Evolutionary conservation across 2,113 vertebrate species (phyloP), one percentile per base, ranked within the genome.

Genomic region (Montifringilla adamsi): DNA sequence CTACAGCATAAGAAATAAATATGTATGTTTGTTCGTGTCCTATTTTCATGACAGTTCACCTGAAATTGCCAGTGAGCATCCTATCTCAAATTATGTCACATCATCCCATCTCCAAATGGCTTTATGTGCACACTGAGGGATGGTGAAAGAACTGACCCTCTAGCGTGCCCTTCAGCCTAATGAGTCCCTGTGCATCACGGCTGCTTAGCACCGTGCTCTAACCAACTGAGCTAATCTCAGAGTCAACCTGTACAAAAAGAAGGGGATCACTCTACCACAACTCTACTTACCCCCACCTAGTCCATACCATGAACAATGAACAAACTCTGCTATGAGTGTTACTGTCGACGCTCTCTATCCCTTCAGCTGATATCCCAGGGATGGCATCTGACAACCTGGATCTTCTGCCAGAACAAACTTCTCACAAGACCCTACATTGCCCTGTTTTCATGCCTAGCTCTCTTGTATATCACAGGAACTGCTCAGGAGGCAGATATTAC

Each of bases 71-170:
- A 30, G 53, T 47, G 62, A 62, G 44, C 47, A 52, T 86, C 63
- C 91, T 84, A 94, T 68, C 87, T 90, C 84, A 60, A n/a, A 62
- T 67, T 56, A 89, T 28, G 87, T 94, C 84, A 91, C 87, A 94
- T 86, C 72, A 91, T 49, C 78, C 22, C 53, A 91, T 80, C 85
- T 90, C 87, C 39, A n/a, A 88, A 81, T 0, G 2, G 68, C 35
- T 88, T 90, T 63, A 86, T 81, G 56, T 78, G 82, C 68, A 78
- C 47, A 77, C n/a, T 86, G 79, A 88, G 79, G 91, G 39, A 92
- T 84, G 90, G 80, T 84, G 93, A 91, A 89, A 78, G 86, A 91
- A 82, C 56, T 91, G 89, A 93, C 80, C 77, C 93, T 93, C 47
- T 44, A 90, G 79, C 1, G 0, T 84, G 87, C 84, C 85, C 84